These are phyloP conservation scores for Cantharis nigra DNA, from an alignment of 2,888 invertebrate genomes.

Conservation along the genomic window DNA sequence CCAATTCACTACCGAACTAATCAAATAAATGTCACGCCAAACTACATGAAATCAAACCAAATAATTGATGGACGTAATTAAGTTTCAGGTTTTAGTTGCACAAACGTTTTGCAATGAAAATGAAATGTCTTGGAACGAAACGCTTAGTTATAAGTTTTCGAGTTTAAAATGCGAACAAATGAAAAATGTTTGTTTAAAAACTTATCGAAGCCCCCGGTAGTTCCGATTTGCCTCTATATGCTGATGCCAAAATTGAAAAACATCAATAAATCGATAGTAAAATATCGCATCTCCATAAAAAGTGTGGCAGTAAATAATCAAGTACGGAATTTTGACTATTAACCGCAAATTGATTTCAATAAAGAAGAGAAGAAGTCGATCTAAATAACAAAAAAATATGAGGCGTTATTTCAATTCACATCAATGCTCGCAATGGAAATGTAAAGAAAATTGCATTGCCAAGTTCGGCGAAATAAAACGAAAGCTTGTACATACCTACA, in stretches of 20 bases:
- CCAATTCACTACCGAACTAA: not conserved
- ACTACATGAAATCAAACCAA: not conserved
- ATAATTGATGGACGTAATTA: not conserved
- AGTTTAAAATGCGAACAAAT: not conserved
- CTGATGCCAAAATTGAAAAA: not conserved
- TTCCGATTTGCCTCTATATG: not conserved
- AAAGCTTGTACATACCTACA: conserved; percentile 35
- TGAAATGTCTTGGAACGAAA: not conserved
- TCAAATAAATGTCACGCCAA: not conserved
- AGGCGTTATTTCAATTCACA: conserved; percentile 19
- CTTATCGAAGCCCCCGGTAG: not conserved
- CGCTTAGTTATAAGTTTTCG: not conserved
- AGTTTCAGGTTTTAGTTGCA: not conserved
- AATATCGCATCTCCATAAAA: not conserved
- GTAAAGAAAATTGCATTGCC: conserved; percentile 28
- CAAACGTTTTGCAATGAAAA: not conserved
- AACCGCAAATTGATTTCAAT: not conserved
- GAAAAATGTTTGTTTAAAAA: not conserved
- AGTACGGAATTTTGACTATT: not conserved
- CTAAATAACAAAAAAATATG: not conserved
- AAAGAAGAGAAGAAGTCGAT: not conserved
- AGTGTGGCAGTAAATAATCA: not conserved
- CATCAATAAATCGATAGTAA: not conserved
- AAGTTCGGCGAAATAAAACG: conserved; percentile 32
- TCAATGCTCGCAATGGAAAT: conserved; percentile 9